Percentiles rank a stretch among this genome's conserved stretches.
phyloP scores from a whole-genome alignment of 2,113 vertebrate species.

The Salvelinus namaycush region DNA sequence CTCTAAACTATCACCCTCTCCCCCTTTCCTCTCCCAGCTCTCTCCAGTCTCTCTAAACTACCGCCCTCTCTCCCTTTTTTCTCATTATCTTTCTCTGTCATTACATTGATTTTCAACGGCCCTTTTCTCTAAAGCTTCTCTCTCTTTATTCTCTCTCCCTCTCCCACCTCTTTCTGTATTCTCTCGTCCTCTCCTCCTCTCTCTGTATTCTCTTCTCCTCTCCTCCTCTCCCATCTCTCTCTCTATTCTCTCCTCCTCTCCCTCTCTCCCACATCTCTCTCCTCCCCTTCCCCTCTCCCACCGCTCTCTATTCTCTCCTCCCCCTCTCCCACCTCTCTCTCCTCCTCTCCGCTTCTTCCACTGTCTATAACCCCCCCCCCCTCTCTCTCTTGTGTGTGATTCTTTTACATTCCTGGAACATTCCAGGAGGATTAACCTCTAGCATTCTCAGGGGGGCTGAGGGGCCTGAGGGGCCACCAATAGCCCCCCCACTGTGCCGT shows the following conservation, averaged over 20 bases:
- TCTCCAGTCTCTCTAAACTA: too few species aligned
- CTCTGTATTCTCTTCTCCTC: constrained; percentile 60
- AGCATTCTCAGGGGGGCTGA: constrained; percentile 67
- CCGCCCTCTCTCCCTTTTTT: neutral
- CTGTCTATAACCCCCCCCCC: constrained; percentile 19
- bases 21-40: too few species aligned
- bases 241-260: constrained; percentile 49
- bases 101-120: constrained; percentile 50
- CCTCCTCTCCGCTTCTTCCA: neutral
- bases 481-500: constrained; percentile 66
- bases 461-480: constrained; percentile 41
- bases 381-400: constrained; percentile 64
- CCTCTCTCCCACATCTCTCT: neutral
- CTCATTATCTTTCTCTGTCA: constrained; percentile 31
- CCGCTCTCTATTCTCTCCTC: neutral
- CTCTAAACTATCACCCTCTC: too few species aligned
- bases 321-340: neutral
- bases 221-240: constrained; percentile 51
- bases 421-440: constrained; percentile 73
- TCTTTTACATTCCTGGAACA: constrained; percentile 72
- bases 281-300: constrained; percentile 7
- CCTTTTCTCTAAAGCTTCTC: constrained; percentile 28
- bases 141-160: constrained; percentile 60
- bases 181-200: neutral
- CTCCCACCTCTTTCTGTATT: constrained; percentile 32